Conservation (phyloP, 2,888 invertebrate genomes). For the Tuberolachnus salignus region DNA sequence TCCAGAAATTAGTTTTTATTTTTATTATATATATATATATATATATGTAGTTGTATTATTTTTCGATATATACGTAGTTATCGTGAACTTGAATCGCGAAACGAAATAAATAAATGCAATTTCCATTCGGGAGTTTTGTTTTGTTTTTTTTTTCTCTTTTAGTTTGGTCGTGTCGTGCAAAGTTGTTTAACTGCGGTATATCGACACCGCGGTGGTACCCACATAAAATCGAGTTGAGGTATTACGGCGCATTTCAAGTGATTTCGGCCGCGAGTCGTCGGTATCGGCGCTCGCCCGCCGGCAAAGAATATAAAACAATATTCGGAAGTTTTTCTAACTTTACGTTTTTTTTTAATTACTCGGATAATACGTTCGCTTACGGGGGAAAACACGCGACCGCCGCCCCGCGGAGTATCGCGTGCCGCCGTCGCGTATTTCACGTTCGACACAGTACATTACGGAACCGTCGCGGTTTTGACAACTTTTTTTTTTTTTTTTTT, state of each 20-base stretch:
- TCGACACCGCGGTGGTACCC: neutral
- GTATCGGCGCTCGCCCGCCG: too few species aligned
- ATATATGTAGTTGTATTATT: too few species aligned
- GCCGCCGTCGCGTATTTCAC: neutral
- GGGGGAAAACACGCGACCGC: constrained; percentile 2
- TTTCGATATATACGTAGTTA: too few species aligned
- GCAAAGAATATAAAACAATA: neutral
- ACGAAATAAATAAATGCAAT: too few species aligned
- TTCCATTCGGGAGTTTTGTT: too few species aligned
- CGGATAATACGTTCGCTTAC: neutral
- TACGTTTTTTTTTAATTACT: constrained; percentile 41
- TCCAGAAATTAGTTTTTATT: too few species aligned
- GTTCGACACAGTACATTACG: constrained; percentile 8
- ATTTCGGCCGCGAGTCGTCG: neutral
- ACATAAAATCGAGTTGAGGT: constrained; percentile 31
- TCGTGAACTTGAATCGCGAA: too few species aligned
- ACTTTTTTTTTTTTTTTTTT: neutral
- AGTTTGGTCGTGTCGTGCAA: too few species aligned
- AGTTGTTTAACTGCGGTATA: too few species aligned
- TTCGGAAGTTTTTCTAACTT: constrained; percentile 6
- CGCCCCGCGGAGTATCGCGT: too few species aligned
- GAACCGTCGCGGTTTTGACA: neutral
- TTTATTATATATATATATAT: too few species aligned
- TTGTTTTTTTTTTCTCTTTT: too few species aligned
- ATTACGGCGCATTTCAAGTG: neutral